Percentiles rank a stretch among this genome's conserved stretches.
Conservation (phyloP, 2,888 invertebrate species). For the Stenolophus ochropezus region DNA sequence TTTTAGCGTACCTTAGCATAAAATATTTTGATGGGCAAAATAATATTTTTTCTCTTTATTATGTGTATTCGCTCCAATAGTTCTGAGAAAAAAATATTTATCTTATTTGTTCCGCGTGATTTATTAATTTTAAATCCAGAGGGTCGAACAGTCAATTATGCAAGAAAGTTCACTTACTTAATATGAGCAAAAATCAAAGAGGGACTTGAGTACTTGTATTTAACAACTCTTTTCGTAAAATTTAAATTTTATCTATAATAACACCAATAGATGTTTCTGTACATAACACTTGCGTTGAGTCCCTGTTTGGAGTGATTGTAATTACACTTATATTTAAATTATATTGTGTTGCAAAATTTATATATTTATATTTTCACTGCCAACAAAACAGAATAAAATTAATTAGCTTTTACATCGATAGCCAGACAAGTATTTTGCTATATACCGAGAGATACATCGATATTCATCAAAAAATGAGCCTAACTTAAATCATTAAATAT, state of each 20-base stretch:
- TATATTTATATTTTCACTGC: slow-evolving; percentile 47
- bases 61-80: background rate
- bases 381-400: slow-evolving; percentile 38
- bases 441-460: background rate
- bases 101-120: background rate
- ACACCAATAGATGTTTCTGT: background rate
- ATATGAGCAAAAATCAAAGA: slow-evolving; percentile 11
- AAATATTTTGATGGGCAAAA: too few relatives aligned
- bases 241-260: background rate
- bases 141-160: slow-evolving; percentile 21
- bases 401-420: slow-evolving; percentile 30
- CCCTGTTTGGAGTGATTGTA: slow-evolving; percentile 32
- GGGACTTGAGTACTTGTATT: background rate
- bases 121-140: slow-evolving; percentile 8
- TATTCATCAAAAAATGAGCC: slow-evolving; percentile 11
- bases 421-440: slow-evolving; percentile 17
- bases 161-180: background rate
- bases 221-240: background rate
- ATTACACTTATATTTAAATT: slow-evolving; percentile 5
- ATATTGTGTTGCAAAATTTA: slow-evolving; percentile 25
- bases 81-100: slow-evolving; percentile 28
- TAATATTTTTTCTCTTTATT: too few relatives aligned
- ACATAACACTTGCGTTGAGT: slow-evolving; percentile 19
- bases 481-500: background rate
- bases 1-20: too few relatives aligned